Percentiles rank a stretch among this genome's conserved stretches.
Evolutionary conservation across 1,140 invertebrate genomes (phyloP).

Genomic region (Ips typographus): DNA sequence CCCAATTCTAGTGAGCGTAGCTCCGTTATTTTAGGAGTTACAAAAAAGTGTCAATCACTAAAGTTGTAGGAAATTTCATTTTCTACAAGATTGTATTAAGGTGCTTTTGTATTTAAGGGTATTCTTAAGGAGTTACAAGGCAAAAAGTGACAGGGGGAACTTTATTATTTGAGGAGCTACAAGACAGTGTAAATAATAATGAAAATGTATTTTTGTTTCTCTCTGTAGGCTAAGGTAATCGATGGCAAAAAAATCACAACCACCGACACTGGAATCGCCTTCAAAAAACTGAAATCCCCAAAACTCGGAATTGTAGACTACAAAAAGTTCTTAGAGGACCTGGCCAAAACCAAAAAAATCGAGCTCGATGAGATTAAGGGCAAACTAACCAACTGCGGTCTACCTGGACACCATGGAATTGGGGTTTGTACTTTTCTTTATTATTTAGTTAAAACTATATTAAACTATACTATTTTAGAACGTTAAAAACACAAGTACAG

Average conservation of each 20-base stretch:
- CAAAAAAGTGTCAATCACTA: no score
- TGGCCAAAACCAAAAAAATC: conserved; percentile 61
- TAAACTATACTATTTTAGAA: conserved; percentile 30
- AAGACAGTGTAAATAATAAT: not conserved
- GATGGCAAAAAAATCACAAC: conserved; percentile 70
- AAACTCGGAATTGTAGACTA: conserved; percentile 59
- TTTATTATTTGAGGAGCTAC: no score
- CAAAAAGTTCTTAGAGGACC: conserved; percentile 60
- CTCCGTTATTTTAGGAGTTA: no score
- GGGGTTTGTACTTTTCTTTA: conserved; percentile 45
- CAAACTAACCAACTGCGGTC: conserved; percentile 59
- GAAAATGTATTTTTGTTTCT: not conserved
- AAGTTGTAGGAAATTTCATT: no score
- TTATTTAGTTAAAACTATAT: not conserved
- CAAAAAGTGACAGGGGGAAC: no score
- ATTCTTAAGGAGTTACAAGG: no score
- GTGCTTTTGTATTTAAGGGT: no score
- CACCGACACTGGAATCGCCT: conserved; percentile 68
- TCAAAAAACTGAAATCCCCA: conserved; percentile 65
- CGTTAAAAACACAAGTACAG: conserved; percentile 64
- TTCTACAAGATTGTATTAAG: no score
- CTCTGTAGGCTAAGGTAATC: conserved; percentile 63
- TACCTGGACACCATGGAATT: conserved; percentile 53
- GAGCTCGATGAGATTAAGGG: conserved; percentile 57
- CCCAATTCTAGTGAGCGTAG: no score